These are phyloP conservation scores for Sebastes hopkinsi DNA, from an alignment of 2,797 vertebrate genomes.

Conservation along the genomic window DNA sequence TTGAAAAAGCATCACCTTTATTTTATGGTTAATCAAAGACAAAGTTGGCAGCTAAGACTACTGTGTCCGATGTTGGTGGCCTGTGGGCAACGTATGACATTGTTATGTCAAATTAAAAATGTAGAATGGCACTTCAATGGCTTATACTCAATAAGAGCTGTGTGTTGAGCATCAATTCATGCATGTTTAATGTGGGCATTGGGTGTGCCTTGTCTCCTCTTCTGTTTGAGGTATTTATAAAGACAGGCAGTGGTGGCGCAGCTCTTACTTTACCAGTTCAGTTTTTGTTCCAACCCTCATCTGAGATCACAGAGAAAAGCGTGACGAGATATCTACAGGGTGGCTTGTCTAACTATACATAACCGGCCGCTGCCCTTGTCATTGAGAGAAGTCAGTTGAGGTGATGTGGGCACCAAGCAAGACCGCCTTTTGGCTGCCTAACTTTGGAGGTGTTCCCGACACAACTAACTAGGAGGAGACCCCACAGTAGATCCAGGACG, in stretches of 20 bases:
- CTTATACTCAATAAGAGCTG: neutral
- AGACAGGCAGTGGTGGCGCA: neutral
- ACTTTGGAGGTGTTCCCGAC: constrained; percentile 18
- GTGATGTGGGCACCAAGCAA: constrained; percentile 18
- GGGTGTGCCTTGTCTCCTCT: neutral
- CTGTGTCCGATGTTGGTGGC: neutral
- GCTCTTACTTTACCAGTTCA: neutral
- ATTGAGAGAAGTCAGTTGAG: constrained; percentile 8
- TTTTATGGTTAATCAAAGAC: neutral
- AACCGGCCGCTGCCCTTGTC: neutral
- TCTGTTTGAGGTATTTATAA: neutral
- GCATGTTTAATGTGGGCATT: neutral
- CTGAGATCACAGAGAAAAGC: neutral
- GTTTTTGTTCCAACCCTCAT: neutral
- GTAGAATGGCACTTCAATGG: neutral
- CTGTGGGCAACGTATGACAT: neutral
- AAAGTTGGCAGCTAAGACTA: neutral
- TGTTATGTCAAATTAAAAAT: constrained; percentile 9
- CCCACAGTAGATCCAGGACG: neutral
- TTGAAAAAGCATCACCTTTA: neutral
- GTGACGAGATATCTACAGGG: neutral
- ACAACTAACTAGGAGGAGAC: constrained; percentile 3
- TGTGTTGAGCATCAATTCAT: neutral
- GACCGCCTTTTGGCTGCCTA: constrained; percentile 1
- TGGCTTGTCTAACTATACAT: neutral